These are phyloP conservation scores for Ceratitis capitata DNA, from an alignment of 1,140 invertebrate species.

Conservation along the genomic window DNA sequence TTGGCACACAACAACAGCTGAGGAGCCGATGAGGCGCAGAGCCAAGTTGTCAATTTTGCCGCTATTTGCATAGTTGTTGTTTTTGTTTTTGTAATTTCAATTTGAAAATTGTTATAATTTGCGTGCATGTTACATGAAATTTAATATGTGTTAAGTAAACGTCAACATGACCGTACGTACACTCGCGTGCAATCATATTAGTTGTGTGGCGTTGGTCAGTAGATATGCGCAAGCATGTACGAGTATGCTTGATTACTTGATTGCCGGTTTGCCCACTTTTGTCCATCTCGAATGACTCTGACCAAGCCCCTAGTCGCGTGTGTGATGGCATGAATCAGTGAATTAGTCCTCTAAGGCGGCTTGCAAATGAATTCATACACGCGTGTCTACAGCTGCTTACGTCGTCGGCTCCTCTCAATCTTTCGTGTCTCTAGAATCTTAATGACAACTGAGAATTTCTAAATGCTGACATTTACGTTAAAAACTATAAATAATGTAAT, in stretches of 20 bases:
- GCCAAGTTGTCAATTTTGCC: background rate
- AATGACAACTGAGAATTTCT: background rate
- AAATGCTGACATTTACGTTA: background rate
- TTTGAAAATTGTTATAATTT: background rate
- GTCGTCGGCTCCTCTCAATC: background rate
- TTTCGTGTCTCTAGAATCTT: background rate
- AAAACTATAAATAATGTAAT: background rate
- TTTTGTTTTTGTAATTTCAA: background rate
- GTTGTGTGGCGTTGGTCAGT: background rate
- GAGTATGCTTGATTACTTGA: background rate
- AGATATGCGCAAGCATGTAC: background rate
- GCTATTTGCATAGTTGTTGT: background rate
- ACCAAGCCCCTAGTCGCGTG: background rate
- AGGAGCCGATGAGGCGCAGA: too few relatives aligned
- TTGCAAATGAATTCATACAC: background rate
- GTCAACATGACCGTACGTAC: background rate
- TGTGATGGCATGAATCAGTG: background rate
- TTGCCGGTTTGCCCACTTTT: too few relatives aligned
- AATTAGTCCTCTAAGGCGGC: background rate
- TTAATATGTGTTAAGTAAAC: background rate
- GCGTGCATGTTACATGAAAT: background rate
- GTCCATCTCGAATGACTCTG: background rate
- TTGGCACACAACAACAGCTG: background rate
- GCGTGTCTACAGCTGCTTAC: background rate
- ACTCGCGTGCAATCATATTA: background rate